Evolutionary conservation across 2,113 vertebrate species (phyloP).

Genomic region (Prionailurus viverrinus): DNA sequence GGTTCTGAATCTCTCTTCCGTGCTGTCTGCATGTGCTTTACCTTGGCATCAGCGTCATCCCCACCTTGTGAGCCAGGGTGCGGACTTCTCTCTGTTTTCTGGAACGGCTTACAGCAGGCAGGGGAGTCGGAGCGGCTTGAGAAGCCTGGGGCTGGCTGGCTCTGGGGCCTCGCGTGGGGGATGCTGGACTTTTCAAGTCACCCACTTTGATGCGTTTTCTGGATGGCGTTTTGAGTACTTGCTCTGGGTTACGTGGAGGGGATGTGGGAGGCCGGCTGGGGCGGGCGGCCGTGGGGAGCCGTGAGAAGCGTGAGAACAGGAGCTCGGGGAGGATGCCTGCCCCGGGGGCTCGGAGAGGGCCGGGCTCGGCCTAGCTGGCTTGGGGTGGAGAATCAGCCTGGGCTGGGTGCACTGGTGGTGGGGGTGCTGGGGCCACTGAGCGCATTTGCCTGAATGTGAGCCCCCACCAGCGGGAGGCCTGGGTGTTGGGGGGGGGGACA

Average conservation of each 20-base stretch:
- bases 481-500: too few relatives aligned
- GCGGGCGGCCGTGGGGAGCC: fast-evolving
- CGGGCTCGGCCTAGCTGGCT: not conserved
- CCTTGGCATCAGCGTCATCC: fast-evolving
- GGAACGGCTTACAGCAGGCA: not conserved
- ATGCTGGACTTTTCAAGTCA: not conserved
- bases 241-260: not conserved
- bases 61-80: fast-evolving
- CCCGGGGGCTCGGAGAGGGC: not conserved
- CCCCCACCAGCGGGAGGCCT: not conserved
- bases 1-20: not conserved
- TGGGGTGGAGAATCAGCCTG: not conserved
- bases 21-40: not conserved
- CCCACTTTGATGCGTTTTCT: not conserved
- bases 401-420: not conserved
- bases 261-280: fast-evolving
- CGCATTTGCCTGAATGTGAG: fast-evolving
- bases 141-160: not conserved
- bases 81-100: not conserved
- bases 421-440: not conserved
- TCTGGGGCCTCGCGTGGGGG: not conserved
- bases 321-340: not conserved
- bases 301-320: not conserved
- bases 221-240: too few relatives aligned
- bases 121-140: not conserved